Conservation (phyloP, 2,797 vertebrate genomes). For the Diplodus puntazzo region DNA sequence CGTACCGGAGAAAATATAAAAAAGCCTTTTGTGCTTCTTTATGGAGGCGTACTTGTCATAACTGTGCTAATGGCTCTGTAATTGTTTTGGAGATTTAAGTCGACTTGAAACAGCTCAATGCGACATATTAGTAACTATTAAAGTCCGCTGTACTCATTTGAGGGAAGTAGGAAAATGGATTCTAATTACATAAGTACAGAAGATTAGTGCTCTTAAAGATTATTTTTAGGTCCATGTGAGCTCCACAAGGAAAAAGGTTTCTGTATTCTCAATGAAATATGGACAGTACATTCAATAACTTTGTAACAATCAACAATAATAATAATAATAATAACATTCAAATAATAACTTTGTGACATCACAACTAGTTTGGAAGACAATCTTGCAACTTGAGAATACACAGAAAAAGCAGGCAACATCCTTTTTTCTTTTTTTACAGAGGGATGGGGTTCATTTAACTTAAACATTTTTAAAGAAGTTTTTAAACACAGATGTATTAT, state of each 20-base stretch:
- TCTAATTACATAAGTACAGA: slow-evolving; percentile 12
- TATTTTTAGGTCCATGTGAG: background rate
- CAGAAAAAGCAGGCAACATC: too few species aligned
- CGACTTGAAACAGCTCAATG: slow-evolving; percentile 36
- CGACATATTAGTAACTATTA: slow-evolving; percentile 28
- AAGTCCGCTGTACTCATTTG: background rate
- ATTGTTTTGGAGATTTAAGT: slow-evolving; percentile 29
- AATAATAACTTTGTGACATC: background rate
- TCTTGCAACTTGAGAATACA: too few species aligned
- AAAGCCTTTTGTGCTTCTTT: slow-evolving; percentile 34
- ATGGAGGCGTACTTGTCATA: slow-evolving; percentile 34
- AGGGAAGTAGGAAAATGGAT: slow-evolving; percentile 25
- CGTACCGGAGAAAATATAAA: slow-evolving; percentile 3
- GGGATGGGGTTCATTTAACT: too few species aligned
- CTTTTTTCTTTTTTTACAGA: too few species aligned
- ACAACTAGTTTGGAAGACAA: background rate
- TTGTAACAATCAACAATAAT: background rate
- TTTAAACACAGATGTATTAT: background rate
- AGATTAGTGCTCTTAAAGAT: background rate
- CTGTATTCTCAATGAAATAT: background rate
- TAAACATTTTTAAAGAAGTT: too few species aligned
- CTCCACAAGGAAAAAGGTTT: background rate
- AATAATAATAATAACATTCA: too few species aligned
- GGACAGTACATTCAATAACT: background rate
- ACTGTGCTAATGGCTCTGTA: slow-evolving; percentile 32